Conservation (phyloP, 2,888 invertebrate genomes). For the Arge pagana region DNA sequence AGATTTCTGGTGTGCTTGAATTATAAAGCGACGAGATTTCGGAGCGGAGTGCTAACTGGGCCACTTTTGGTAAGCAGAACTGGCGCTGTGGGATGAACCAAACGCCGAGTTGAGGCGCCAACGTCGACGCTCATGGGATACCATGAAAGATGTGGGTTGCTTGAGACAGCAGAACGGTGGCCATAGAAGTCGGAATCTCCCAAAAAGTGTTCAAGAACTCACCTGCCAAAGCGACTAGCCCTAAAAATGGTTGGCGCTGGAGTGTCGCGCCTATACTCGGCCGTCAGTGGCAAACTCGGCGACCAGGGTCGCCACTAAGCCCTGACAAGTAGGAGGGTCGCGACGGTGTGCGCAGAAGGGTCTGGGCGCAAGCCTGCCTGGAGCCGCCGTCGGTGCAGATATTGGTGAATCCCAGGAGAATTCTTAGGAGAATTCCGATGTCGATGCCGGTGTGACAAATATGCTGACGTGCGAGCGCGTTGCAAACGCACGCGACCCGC, state of each 20-base stretch:
- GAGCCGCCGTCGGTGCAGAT: slow-evolving; percentile 65
- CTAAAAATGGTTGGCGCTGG: slow-evolving; percentile 70
- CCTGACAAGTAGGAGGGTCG: slow-evolving; percentile 67
- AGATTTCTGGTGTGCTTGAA: slow-evolving; percentile 24
- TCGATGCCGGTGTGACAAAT: slow-evolving; percentile 57
- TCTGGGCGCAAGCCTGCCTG: slow-evolving; percentile 63
- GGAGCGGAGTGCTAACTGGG: slow-evolving; percentile 41
- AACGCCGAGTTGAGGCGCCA: slow-evolving; percentile 14
- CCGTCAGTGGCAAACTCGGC: slow-evolving; percentile 45
- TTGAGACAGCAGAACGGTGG: slow-evolving; percentile 74
- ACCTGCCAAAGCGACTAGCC: slow-evolving; percentile 67
- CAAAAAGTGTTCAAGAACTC: slow-evolving; percentile 62
- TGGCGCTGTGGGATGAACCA: slow-evolving; percentile 43
- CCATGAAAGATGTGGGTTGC: slow-evolving; percentile 66
- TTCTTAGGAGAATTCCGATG: slow-evolving; percentile 61
- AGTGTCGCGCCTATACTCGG: slow-evolving; percentile 60
- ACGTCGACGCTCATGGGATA: slow-evolving; percentile 60
- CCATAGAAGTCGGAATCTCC: slow-evolving; percentile 71
- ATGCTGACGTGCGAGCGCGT: slow-evolving; percentile 5
- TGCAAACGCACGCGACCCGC: background rate
- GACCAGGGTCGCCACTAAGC: slow-evolving; percentile 53
- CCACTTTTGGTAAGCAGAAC: slow-evolving; percentile 33
- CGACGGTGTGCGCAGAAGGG: slow-evolving; percentile 66
- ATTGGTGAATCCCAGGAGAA: too few relatives aligned
- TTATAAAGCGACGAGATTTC: slow-evolving; percentile 19